Conservation (phyloP, 2,888 invertebrate genomes). For the Cerastis rubricosa region DNA sequence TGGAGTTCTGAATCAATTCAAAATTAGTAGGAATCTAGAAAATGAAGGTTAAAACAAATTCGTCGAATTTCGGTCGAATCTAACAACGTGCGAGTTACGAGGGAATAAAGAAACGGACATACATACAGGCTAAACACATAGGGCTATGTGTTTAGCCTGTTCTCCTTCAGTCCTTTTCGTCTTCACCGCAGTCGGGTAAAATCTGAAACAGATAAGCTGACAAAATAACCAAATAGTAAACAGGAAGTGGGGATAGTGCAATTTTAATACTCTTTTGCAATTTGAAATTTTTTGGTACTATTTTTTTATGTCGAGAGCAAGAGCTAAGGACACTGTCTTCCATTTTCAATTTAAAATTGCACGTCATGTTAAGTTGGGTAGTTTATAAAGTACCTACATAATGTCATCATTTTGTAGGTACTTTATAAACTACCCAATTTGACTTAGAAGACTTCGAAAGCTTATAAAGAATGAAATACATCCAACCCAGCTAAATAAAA, state of each 20-base stretch:
- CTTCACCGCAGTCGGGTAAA: neutral
- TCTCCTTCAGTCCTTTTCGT: too few species aligned
- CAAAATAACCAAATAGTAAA: neutral
- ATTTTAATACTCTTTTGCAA: too few species aligned
- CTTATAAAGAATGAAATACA: neutral
- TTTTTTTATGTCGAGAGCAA: too few species aligned
- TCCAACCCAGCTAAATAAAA: neutral
- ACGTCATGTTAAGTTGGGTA: too few species aligned
- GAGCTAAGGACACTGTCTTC: too few species aligned
- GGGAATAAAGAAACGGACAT: neutral
- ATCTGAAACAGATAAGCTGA: neutral
- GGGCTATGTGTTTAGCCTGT: too few species aligned
- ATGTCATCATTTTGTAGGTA: neutral
- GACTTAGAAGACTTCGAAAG: neutral
- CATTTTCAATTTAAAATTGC: too few species aligned
- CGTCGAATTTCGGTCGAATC: neutral
- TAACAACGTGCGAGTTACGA: neutral
- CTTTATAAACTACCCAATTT: neutral
- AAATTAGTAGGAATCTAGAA: too few species aligned
- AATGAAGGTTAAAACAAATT: too few species aligned
- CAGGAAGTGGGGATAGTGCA: neutral
- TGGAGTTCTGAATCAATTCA: neutral
- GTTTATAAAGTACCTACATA: too few species aligned
- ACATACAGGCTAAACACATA: neutral
- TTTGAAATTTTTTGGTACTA: too few species aligned